Percentiles rank a stretch among this genome's conserved stretches.
phyloP scores from a whole-genome alignment of 2,113 vertebrate genomes.

The Phyllostomus hastatus region DNA sequence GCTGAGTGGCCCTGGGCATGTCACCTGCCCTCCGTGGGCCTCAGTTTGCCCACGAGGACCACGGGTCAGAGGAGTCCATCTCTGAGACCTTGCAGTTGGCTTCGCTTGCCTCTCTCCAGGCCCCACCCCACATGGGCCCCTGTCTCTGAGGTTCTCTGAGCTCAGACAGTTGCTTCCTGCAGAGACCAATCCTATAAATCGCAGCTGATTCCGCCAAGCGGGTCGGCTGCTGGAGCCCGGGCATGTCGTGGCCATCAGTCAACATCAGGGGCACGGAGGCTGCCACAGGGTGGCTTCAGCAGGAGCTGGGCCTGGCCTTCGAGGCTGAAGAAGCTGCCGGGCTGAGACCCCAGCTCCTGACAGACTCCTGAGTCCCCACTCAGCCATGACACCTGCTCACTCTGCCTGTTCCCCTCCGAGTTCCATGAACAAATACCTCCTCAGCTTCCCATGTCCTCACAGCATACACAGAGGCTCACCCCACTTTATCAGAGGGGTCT shows the following conservation, averaged over 20 bases:
- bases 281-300: neutral
- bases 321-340: neutral
- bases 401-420: neutral
- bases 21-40: neutral
- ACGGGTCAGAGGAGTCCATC: neutral
- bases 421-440: neutral
- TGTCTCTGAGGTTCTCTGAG: slow-evolving; percentile 47
- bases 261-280: neutral
- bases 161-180: slow-evolving; percentile 26
- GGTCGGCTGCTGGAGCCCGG: neutral
- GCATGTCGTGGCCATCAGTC: slow-evolving; percentile 50
- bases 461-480: neutral
- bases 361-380: neutral
- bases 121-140: slow-evolving; percentile 15
- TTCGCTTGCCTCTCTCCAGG: neutral
- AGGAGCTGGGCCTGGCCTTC: neutral
- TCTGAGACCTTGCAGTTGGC: neutral
- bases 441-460: neutral
- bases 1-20: neutral
- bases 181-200: slow-evolving; percentile 56
- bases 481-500: neutral
- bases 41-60: neutral
- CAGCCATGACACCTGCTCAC: neutral
- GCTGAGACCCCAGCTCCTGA: neutral
- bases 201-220: neutral